Base-by-base conservation (phyloP, 1,140 invertebrate genomes). In the Neodiprion virginianus region DNA sequence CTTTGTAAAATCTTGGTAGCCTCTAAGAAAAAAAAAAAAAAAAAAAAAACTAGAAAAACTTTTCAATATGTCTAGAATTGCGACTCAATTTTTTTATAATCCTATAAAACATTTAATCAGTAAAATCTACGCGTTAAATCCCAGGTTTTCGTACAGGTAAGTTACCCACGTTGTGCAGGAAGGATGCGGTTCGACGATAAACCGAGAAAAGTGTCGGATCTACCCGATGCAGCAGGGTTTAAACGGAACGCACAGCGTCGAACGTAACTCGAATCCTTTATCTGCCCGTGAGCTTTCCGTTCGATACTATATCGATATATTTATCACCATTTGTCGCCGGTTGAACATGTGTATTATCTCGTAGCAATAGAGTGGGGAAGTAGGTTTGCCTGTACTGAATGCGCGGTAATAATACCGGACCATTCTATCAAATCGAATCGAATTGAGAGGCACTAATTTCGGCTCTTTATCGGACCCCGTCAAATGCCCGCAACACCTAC, bases 11-110 rank as follows among this genome's bases (percentile, higher is more conserved):
- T 28, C 65, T 61, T 72, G 65, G 71, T 65, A n/a, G 49, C 23
- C 48, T 66, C 67, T 28, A 72, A 72, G 48, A 72, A 67, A 75
- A 69, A 72, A 72, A 72, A 72, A 69, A 7, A 17, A 50, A 53
- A 7, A 48, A 21, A n/a, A 28, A 28, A 49, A 73, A 67, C 1
- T 40, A 40, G 1, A 40, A 40, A 40, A 40, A 40, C 5, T 3
- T 40, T 40, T 40, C 28, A 5, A 40, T 3, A 5, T 3, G 28
- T 40, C 28, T 40, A 3, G 28, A 40, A 40, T 40, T 40, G 28
- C 28, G 28, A 5, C 28, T 40, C 28, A 40, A 5, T 40, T 40
- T 40, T 40, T 40, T 40, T 40, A 40, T 40, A 3, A 3, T 40
- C 5, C 28, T 40, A 5, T 40, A 40, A 40, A 40, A 40, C 28